These are phyloP conservation scores for Holothuria leucospilota DNA, from an alignment of 53 echinoderm and acorn worm species.

Conservation along the genomic window DNA sequence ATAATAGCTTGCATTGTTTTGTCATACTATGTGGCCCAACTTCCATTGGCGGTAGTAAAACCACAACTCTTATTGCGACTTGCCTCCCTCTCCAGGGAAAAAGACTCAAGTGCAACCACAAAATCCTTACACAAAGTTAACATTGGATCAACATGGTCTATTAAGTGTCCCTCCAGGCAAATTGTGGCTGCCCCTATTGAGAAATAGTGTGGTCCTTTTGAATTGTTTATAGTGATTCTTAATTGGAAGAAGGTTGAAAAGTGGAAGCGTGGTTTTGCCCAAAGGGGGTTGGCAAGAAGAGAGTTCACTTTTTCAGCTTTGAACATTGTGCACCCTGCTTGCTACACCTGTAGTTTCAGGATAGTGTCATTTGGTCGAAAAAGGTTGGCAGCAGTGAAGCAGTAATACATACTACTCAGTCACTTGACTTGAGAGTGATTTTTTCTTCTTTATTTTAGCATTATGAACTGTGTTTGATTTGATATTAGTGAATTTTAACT, in stretches of 20 bases:
- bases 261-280: constrained; percentile 44
- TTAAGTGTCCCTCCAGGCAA: not conserved
- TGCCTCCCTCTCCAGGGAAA: constrained; percentile 8
- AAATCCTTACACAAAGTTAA: not conserved
- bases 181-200: constrained; percentile 13
- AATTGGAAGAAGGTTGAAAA: constrained; percentile 42
- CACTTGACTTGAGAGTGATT: no score
- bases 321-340: no score
- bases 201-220: constrained; percentile 29
- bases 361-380: no score
- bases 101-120: constrained; percentile 1
- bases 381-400: no score
- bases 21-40: constrained; percentile 9
- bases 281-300: not conserved
- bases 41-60: constrained; percentile 14
- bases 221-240: constrained; percentile 26
- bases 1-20: constrained; percentile 24
- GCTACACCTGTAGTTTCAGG: no score
- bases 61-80: constrained; percentile 19
- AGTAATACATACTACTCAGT: no score
- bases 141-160: not conserved
- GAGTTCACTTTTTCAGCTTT: no score
- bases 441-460: no score
- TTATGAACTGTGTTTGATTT: no score
- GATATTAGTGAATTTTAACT: no score